Base-by-base conservation (phyloP, 2,797 vertebrate genomes). In the Nyctalus aviator region DNA sequence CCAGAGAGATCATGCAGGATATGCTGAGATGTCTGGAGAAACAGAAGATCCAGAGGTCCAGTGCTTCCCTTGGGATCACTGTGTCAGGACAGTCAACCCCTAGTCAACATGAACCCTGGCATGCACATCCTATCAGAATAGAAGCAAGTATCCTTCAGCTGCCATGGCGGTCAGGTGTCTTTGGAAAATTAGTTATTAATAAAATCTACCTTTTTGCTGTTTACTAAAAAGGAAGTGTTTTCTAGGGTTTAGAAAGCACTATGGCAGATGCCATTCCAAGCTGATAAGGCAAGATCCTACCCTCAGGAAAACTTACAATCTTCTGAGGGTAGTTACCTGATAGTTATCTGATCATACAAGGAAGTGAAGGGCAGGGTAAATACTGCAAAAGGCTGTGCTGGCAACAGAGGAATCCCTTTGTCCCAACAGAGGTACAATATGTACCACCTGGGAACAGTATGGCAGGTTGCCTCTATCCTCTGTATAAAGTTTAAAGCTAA, bases 151-250 rank as follows among this genome's bases (percentile, higher is more conserved):
- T 2, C 21, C 2, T 62, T 78, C 6, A n/a, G 41, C 17, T 66
- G 78, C 20, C 44, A 69, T 4, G 66, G 8, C 1, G 12, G 8
- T n/a, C 25, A 83, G 41, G 68, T 44, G 35, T 17, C 86, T 64
- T 84, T 57, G 8, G 18, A 83, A 37, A 88, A 0, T 17, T 5
- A 57, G n/a, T 55, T 92, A 82, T 23, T 35, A 57, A n/a, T 55
- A 57, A 88, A 78, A 72, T 3, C 44, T n/a, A 92, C 32, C 11
- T 79, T 64, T 75, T 41, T 17, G 6, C 57, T 90, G 35, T 77
- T 88, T 88, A 71, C 2, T 62, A 9, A 86, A 84, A 84, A 84
- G 21, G 85, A 90, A 76, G 32, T 7, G 20, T 75, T 90, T 90
- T 72, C 3, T 77, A 5, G 55, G 17, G 14, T 75, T 85, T 84